phyloP scores from a whole-genome alignment of 2,113 vertebrate genomes.

The Anarrhichthys ocellatus region DNA sequence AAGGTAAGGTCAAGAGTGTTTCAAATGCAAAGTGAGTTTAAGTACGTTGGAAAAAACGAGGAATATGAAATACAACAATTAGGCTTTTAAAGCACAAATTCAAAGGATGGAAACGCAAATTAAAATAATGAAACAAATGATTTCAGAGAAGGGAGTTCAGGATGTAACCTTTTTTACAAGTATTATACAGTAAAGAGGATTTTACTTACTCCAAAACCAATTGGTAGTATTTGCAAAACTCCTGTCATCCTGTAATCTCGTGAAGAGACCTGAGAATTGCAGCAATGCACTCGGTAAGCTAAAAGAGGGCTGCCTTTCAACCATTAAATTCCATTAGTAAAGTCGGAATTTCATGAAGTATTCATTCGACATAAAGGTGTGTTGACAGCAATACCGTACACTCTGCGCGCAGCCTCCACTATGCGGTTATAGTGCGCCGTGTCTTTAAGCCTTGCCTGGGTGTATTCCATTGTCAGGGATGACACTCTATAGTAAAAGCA shows the following conservation, averaged over 20 bases:
- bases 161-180: background rate
- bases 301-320: background rate
- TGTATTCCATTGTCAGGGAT: constrained; percentile 48
- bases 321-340: constrained; percentile 53
- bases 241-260: background rate
- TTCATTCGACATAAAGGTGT: constrained; percentile 52
- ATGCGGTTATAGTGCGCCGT: constrained; percentile 23
- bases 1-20: background rate
- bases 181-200: background rate
- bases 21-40: background rate
- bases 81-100: background rate
- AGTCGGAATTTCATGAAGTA: constrained; percentile 43
- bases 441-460: constrained; percentile 34
- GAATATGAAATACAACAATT: background rate
- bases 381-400: constrained; percentile 21
- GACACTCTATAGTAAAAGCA: constrained; percentile 56
- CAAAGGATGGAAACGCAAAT: background rate
- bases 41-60: background rate
- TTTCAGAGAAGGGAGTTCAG: background rate
- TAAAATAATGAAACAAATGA: background rate
- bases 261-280: background rate
- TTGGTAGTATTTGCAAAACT: background rate
- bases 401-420: background rate
- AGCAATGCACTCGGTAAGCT: background rate
- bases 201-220: constrained; percentile 3